Conservation (phyloP, 2,888 invertebrate genomes). For the Meliscaeva auricollis region DNA sequence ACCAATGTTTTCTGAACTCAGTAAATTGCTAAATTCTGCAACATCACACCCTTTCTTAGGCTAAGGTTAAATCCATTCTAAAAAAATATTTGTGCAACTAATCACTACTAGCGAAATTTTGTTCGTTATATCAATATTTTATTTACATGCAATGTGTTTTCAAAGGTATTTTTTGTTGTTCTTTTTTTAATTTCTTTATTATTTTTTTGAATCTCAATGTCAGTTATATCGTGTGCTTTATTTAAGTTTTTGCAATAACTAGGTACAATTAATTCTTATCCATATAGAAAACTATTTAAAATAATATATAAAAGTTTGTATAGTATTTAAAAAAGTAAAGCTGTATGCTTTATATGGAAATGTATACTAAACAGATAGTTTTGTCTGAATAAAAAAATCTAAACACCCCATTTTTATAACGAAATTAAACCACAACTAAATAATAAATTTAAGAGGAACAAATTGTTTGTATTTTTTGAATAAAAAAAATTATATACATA, state of each 20-base stretch:
- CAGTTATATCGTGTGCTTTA: constrained; percentile 9
- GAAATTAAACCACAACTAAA: constrained; percentile 39
- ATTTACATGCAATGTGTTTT: constrained; percentile 5
- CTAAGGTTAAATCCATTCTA: too few species aligned
- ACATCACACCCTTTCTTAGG: too few species aligned
- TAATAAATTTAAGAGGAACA: constrained; percentile 64
- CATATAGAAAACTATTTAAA: constrained; percentile 29
- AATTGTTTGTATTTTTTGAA: constrained; percentile 78
- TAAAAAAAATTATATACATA: constrained; percentile 47
- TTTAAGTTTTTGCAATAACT: constrained; percentile 5
- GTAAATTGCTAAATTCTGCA: too few species aligned
- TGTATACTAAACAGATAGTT: constrained; percentile 51
- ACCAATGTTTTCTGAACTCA: too few species aligned
- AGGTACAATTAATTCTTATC: background rate
- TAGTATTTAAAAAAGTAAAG: constrained; percentile 12
- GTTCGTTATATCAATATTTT: background rate
- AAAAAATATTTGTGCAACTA: background rate
- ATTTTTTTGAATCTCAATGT: background rate
- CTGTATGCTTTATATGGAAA: constrained; percentile 51
- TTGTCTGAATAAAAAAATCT: constrained; percentile 35
- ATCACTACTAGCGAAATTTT: too few species aligned
- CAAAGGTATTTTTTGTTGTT: constrained; percentile 13
- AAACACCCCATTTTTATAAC: constrained; percentile 75
- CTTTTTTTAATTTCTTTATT: background rate
- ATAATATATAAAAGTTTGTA: constrained; percentile 40